Percentiles rank a stretch among this genome's conserved stretches.
These are phyloP conservation scores for Umimayanthus kanabou DNA, from an alignment of 92 coral and sea anemone species.

Conservation along the genomic window DNA sequence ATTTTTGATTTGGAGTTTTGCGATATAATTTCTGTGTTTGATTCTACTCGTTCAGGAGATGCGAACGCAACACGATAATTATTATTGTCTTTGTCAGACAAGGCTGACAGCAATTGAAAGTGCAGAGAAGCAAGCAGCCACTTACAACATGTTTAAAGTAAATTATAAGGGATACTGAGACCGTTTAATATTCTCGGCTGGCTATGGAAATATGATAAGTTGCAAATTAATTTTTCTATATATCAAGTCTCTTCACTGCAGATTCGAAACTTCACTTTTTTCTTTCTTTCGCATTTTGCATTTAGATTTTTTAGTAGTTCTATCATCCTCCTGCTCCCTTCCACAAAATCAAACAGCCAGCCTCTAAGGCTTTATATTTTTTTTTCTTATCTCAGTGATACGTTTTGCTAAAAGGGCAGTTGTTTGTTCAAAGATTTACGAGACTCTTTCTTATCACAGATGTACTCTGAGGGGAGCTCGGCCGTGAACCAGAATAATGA, in stretches of 20 bases:
- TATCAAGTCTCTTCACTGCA: background rate
- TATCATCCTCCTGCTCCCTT: background rate
- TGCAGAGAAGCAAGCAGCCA: background rate
- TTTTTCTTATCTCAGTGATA: background rate
- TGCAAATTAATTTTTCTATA: no score
- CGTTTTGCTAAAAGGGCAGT: background rate
- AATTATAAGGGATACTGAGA: background rate
- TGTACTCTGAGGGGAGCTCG: constrained; percentile 87
- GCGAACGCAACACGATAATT: background rate
- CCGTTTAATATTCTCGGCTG: background rate
- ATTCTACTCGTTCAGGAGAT: background rate
- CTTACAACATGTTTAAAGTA: no score
- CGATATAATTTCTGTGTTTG: background rate
- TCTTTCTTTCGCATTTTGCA: no score
- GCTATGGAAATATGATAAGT: background rate
- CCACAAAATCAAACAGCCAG: background rate
- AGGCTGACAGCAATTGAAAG: background rate
- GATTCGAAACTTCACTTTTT: background rate
- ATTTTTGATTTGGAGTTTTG: no score
- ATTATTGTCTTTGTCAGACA: background rate
- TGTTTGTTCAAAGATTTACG: background rate
- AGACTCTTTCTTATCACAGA: constrained; percentile 49
- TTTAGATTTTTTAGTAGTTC: no score
- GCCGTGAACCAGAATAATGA: constrained; percentile 85
- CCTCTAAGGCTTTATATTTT: no score